These are phyloP conservation scores for Chrysomallon squamiferum DNA, from an alignment of 1,140 invertebrate genomes.

Conservation along the genomic window DNA sequence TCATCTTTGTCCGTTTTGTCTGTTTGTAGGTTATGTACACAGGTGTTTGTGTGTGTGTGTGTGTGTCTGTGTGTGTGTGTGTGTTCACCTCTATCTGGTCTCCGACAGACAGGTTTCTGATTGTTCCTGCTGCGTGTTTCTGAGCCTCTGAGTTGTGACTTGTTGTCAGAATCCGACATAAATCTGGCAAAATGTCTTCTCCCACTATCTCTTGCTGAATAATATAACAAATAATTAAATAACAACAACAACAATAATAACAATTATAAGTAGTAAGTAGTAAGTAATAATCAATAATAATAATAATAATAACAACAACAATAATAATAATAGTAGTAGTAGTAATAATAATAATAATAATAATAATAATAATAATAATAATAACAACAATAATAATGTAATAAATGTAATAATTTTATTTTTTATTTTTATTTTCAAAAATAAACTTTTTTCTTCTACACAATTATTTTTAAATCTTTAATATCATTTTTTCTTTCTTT, in stretches of 20 bases:
- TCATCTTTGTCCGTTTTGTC: no score
- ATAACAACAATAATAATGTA: neutral
- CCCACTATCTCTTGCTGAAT: slow-evolving; percentile 33
- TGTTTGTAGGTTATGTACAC: no score
- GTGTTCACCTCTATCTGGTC: slow-evolving; percentile 46
- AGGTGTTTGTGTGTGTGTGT: no score
- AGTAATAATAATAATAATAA: no score
- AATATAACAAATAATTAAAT: slow-evolving; percentile 14
- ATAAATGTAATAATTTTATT: neutral
- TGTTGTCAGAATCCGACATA: slow-evolving; percentile 36
- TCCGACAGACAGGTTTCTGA: slow-evolving; percentile 47
- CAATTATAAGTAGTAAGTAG: no score
- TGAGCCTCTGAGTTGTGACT: slow-evolving; percentile 40
- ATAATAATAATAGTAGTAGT: no score
- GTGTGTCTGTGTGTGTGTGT: no score
- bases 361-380: no score
- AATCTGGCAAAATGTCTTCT: slow-evolving; percentile 37
- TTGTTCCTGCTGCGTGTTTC: slow-evolving; percentile 45
- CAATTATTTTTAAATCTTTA: neutral
- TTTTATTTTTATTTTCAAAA: neutral
- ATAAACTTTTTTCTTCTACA: neutral
- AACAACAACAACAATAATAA: no score
- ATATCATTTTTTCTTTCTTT: neutral
- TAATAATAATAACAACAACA: no score
- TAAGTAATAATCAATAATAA: no score